Conservation (phyloP, 2,888 invertebrate genomes). For the Megamerina dolium region DNA sequence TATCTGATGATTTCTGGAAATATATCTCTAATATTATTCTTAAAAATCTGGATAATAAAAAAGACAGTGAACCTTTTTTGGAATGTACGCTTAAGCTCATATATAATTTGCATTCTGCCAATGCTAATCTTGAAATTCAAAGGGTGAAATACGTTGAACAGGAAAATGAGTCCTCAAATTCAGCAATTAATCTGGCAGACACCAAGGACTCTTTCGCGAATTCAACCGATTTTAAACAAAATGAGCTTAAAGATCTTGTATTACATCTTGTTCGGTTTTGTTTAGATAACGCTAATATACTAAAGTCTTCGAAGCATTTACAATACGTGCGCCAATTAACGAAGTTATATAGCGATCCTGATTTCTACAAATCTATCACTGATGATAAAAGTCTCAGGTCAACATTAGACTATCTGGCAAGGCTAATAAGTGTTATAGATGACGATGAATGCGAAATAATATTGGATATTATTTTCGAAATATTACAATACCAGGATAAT, state of each 20-base stretch:
- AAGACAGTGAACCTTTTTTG: conserved; percentile 29
- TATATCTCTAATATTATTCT: conserved; percentile 31
- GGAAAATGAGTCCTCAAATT: no score
- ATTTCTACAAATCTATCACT: conserved; percentile 51
- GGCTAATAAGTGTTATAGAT: conserved; percentile 36
- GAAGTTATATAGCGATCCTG: conserved; percentile 53
- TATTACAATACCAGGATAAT: conserved; percentile 54
- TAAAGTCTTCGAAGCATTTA: conserved; percentile 51
- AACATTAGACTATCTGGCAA: conserved; percentile 32
- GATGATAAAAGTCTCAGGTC: conserved; percentile 34
- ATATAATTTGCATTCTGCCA: conserved; percentile 34
- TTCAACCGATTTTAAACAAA: conserved; percentile 31
- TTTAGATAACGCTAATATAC: conserved; percentile 52
- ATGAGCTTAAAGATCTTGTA: conserved; percentile 38
- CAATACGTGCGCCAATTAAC: conserved; percentile 54
- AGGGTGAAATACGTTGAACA: conserved; percentile 54
- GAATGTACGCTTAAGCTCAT: conserved; percentile 51
- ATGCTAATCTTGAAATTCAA: conserved; percentile 49
- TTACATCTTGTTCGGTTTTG: conserved; percentile 48
- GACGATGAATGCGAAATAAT: conserved; percentile 53
- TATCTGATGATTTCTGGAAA: conserved; percentile 39
- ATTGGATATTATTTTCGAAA: conserved; percentile 59
- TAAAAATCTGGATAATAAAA: conserved; percentile 24
- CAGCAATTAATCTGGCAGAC: no score
- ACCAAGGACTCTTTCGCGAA: no score